A percentile compares a stretch with the other conserved stretches of the same genome.
Evolutionary conservation across 1,140 invertebrate species (phyloP).

Genomic region (Drosophila repletoides): DNA sequence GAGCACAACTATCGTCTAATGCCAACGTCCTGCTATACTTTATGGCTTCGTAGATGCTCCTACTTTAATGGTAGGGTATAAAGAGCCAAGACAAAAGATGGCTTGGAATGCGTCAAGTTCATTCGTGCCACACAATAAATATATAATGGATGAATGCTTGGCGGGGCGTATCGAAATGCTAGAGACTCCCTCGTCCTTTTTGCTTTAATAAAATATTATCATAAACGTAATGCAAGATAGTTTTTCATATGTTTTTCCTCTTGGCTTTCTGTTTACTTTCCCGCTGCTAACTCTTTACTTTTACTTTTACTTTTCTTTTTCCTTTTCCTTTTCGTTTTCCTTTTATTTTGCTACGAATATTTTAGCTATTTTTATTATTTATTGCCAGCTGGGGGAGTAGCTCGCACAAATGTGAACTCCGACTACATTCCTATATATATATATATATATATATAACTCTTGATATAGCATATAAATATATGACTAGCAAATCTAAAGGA

Average conservation of each 20-base stretch:
- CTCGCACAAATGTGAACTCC: constrained; percentile 37
- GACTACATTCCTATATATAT: constrained; percentile 38
- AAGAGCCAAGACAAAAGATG: neutral
- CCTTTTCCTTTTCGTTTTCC: neutral
- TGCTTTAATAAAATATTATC: constrained; percentile 76
- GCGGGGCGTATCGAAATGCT: constrained; percentile 16
- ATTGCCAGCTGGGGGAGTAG: constrained; percentile 57
- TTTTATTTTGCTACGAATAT: constrained; percentile 20
- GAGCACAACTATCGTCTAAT: too few species aligned
- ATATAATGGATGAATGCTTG: constrained; percentile 33
- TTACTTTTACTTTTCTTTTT: neutral
- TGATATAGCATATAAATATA: too few species aligned
- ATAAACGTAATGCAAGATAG: constrained; percentile 76
- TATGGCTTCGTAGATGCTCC: too few species aligned
- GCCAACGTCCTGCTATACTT: too few species aligned
- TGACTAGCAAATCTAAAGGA: constrained; percentile 64
- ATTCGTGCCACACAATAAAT: constrained; percentile 35
- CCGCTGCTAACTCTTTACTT: constrained; percentile 36
- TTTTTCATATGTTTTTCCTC: constrained; percentile 73
- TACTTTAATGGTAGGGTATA: too few species aligned
- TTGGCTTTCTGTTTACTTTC: constrained; percentile 26
- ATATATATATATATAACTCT: constrained; percentile 40
- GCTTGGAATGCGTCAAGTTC: constrained; percentile 4
- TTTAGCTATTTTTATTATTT: constrained; percentile 76
- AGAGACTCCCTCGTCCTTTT: neutral